Evolutionary conservation across 2,113 vertebrate genomes (phyloP).

Genomic region (Scatophagus argus): DNA sequence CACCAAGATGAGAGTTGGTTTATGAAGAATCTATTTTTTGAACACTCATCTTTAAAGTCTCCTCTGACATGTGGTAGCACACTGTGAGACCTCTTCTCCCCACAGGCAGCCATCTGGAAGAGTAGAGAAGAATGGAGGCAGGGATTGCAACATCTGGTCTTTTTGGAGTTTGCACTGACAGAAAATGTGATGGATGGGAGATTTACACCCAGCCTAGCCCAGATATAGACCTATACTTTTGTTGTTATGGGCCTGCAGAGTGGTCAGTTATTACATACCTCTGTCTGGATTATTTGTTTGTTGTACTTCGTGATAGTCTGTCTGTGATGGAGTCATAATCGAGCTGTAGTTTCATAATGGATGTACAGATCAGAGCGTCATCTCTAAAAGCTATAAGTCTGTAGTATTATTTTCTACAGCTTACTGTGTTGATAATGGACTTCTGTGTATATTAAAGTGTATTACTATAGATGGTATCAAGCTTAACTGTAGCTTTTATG

Average conservation of each 20-base stretch:
- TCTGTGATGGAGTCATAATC: constrained; percentile 38
- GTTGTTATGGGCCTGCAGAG: constrained; percentile 47
- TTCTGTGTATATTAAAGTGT: constrained; percentile 15
- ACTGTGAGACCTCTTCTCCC: constrained; percentile 58
- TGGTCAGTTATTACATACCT: constrained; percentile 27
- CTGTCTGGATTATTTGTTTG: constrained; percentile 41
- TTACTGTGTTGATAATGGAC: constrained; percentile 34
- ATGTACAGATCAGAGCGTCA: constrained; percentile 15
- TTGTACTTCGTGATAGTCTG: constrained; percentile 23
- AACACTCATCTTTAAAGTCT: constrained; percentile 33
- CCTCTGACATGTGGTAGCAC: constrained; percentile 35
- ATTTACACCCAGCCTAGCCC: constrained; percentile 39
- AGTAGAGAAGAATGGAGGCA: constrained; percentile 53
- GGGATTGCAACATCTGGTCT: constrained; percentile 75
- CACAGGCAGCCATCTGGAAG: constrained; percentile 71
- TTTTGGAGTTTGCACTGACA: constrained; percentile 48
- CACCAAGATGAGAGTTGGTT: constrained; percentile 1
- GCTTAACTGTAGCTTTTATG: constrained; percentile 42
- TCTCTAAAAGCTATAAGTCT: neutral
- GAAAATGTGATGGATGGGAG: constrained; percentile 57
- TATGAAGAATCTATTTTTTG: constrained; percentile 28
- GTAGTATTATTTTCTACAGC: constrained; percentile 2
- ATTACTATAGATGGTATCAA: constrained; percentile 13
- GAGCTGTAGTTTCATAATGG: constrained; percentile 7
- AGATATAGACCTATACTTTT: constrained; percentile 50